These are phyloP conservation scores for Mus musculus DNA, from an alignment of 2,113 vertebrate genomes.

Conservation along the genomic window DNA sequence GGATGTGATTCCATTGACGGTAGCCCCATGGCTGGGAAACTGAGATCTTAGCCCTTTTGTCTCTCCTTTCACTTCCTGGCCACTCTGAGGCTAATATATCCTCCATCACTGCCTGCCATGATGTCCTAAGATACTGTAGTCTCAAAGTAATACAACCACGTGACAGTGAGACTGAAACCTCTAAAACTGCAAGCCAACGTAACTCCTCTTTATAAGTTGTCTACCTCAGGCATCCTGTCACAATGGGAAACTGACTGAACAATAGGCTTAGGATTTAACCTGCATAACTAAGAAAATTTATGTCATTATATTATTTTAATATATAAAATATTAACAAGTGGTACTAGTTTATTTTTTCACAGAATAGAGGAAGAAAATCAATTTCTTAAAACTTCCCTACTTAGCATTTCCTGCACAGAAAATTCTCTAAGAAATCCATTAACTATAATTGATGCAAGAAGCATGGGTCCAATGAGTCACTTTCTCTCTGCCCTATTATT, in stretches of 20 bases:
- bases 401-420: slow-evolving; percentile 58
- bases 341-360: not conserved
- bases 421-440: slow-evolving; percentile 43
- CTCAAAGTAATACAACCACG: not conserved
- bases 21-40: not conserved
- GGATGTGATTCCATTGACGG: not conserved
- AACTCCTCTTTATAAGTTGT: not conserved
- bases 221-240: not conserved
- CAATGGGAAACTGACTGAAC: not conserved
- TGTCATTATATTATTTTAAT: slow-evolving; percentile 15
- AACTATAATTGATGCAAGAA: slow-evolving; percentile 41
- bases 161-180: not conserved
- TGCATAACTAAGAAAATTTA: slow-evolving; percentile 1
- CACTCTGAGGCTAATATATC: not conserved
- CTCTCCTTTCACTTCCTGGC: not conserved
- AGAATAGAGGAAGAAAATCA: slow-evolving; percentile 45
- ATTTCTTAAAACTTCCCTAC: slow-evolving; percentile 13
- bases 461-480: slow-evolving; percentile 1
- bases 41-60: not conserved
- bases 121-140: not conserved
- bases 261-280: not conserved
- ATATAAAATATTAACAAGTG: not conserved
- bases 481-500: slow-evolving; percentile 45
- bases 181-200: not conserved
- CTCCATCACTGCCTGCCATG: not conserved